A percentile compares a stretch with the other conserved stretches of the same genome.
Conservation (phyloP, 2,888 invertebrate genomes). For the Abrostola tripartita region DNA sequence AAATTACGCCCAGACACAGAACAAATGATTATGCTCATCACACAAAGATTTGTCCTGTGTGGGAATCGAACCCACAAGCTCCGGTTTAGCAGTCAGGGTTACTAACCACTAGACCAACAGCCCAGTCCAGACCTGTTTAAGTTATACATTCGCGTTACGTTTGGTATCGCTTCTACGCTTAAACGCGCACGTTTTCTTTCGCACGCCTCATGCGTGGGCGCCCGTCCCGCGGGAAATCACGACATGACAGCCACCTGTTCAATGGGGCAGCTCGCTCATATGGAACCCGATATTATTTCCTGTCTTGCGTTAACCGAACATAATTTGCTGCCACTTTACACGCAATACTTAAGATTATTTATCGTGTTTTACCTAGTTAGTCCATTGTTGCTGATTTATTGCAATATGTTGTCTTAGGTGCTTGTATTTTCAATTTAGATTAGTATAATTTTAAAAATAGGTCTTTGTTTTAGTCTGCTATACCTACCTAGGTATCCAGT, state of each 20-base stretch:
- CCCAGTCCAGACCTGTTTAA: too few relatives aligned
- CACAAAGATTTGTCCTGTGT: too few relatives aligned
- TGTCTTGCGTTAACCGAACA: slow-evolving; percentile 6
- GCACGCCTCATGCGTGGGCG: slow-evolving; percentile 45
- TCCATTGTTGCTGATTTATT: background rate
- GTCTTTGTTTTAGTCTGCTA: too few relatives aligned
- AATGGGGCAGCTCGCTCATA: slow-evolving; percentile 29
- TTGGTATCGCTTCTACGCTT: slow-evolving; percentile 17
- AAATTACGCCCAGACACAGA: too few relatives aligned
- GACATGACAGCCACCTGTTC: slow-evolving; percentile 58
- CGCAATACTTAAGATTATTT: slow-evolving; percentile 2
- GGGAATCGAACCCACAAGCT: too few relatives aligned
- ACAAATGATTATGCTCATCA: too few relatives aligned
- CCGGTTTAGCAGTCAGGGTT: too few relatives aligned
- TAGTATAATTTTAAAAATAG: too few relatives aligned
- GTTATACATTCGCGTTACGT: background rate
- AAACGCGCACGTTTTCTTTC: slow-evolving; percentile 31
- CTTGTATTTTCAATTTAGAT: background rate
- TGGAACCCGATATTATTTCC: slow-evolving; percentile 17
- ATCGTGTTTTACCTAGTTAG: background rate
- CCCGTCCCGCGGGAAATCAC: slow-evolving; percentile 67
- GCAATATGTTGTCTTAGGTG: background rate
- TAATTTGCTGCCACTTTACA: slow-evolving; percentile 5
- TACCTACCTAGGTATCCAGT: too few relatives aligned
- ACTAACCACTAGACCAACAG: too few relatives aligned